phyloP scores from a whole-genome alignment of 2,113 vertebrate genomes.

The Sphaerodactylus townsendi region DNA sequence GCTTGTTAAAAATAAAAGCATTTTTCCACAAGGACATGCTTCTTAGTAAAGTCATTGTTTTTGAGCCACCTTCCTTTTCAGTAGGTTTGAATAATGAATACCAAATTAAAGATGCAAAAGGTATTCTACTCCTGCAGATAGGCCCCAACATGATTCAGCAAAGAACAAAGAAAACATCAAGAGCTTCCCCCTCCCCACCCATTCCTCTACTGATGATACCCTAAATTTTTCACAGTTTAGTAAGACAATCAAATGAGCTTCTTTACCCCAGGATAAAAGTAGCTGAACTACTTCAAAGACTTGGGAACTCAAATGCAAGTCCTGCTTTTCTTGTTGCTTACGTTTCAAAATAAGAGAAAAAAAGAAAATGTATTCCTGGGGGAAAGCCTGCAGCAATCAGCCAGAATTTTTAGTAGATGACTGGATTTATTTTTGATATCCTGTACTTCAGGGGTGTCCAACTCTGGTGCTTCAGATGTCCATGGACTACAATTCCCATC shows the following conservation, averaged over 20 bases:
- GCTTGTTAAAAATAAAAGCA: neutral
- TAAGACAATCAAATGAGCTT: slow-evolving; percentile 3
- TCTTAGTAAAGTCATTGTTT: neutral
- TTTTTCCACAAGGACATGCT: neutral
- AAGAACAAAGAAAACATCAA: neutral
- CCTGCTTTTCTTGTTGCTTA: slow-evolving; percentile 30
- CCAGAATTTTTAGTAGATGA: slow-evolving; percentile 29
- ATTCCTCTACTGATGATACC: neutral
- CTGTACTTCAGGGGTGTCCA: too few relatives aligned
- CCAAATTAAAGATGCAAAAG: neutral
- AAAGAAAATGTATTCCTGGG: slow-evolving; percentile 21
- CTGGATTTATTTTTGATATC: neutral
- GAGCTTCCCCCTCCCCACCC: neutral
- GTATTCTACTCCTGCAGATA: slow-evolving; percentile 17
- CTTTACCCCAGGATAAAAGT: neutral
- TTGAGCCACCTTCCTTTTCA: neutral
- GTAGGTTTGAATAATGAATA: neutral
- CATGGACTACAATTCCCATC: too few relatives aligned
- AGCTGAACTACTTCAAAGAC: slow-evolving; percentile 35
- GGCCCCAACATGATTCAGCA: slow-evolving; percentile 7
- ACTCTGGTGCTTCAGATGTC: too few relatives aligned
- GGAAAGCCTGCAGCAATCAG: slow-evolving; percentile 46
- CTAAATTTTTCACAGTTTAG: neutral
- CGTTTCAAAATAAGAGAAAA: slow-evolving; percentile 28
- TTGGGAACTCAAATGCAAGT: slow-evolving; percentile 31